A percentile compares a stretch with the other conserved stretches of the same genome.
Evolutionary conservation across 1,140 invertebrate genomes (phyloP).

Genomic region (Scaptomyza graminum): DNA sequence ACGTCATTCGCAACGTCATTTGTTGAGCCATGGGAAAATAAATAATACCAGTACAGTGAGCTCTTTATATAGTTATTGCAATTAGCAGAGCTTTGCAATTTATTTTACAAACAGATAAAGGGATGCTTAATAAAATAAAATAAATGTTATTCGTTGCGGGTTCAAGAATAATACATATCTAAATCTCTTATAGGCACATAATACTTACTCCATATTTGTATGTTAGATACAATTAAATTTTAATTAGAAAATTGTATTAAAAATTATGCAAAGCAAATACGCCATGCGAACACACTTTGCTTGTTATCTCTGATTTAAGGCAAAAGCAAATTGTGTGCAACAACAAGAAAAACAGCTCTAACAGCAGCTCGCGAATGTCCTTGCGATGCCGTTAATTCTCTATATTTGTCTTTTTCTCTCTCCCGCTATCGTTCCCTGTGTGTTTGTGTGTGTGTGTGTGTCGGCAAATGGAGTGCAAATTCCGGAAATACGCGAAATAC

Average conservation of each 20-base stretch:
- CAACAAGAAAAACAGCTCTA: constrained; percentile 32
- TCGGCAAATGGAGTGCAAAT: constrained; percentile 73
- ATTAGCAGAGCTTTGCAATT: constrained; percentile 26
- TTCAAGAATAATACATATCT: too few species aligned
- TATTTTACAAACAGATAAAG: constrained; percentile 3
- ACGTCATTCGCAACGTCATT: constrained; percentile 31
- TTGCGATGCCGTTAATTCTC: constrained; percentile 40
- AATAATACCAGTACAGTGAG: constrained; percentile 10
- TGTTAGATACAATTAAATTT: constrained; percentile 29
- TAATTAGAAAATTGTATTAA: constrained; percentile 46
- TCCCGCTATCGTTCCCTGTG: constrained; percentile 8
- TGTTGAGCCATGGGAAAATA: constrained; percentile 24
- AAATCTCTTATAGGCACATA: background rate
- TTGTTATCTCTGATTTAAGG: constrained; percentile 47
- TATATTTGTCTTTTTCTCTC: background rate
- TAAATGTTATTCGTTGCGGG: too few species aligned
- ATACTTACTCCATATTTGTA: background rate
- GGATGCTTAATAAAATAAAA: background rate
- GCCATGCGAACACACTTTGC: constrained; percentile 42
- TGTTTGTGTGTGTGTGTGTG: constrained; percentile 15
- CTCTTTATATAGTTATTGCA: constrained; percentile 18
- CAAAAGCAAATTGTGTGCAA: constrained; percentile 32
- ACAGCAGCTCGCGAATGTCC: constrained; percentile 37
- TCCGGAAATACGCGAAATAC: constrained; percentile 58
- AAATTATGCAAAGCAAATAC: constrained; percentile 59